phyloP scores from a whole-genome alignment of 1,140 invertebrate species.

The Augochlora pura region DNA sequence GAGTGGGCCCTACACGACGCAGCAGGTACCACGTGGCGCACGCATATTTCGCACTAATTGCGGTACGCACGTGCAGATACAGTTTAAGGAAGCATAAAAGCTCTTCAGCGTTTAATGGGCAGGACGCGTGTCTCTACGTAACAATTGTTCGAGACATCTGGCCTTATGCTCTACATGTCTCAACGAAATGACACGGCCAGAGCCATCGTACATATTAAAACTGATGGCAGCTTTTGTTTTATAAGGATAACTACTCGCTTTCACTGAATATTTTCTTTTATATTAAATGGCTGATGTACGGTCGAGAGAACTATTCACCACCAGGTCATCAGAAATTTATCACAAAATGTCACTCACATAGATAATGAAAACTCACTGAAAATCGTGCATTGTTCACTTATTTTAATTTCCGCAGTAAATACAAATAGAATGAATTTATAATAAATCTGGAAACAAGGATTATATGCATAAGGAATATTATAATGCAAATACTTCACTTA shows the following conservation, averaged over 20 bases:
- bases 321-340: neutral
- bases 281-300: neutral
- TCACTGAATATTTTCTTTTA: neutral
- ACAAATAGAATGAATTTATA: too few relatives aligned
- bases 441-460: too few relatives aligned
- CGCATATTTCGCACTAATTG: constrained; percentile 49
- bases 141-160: constrained; percentile 32
- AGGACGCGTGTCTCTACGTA: constrained; percentile 22
- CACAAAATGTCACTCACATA: neutral
- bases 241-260: neutral
- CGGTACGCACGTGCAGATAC: constrained; percentile 51
- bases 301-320: neutral
- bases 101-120: constrained; percentile 32
- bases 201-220: neutral
- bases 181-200: neutral
- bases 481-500: too few relatives aligned
- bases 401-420: too few relatives aligned
- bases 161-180: neutral
- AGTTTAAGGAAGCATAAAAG: constrained; percentile 45
- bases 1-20: too few relatives aligned
- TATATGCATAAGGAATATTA: too few relatives aligned
- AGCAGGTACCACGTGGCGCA: constrained; percentile 38
- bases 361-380: too few relatives aligned
- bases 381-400: too few relatives aligned
- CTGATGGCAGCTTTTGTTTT: too few relatives aligned